Conservation (phyloP, 2,888 invertebrate species). For the Dryadula phaetusa region DNA sequence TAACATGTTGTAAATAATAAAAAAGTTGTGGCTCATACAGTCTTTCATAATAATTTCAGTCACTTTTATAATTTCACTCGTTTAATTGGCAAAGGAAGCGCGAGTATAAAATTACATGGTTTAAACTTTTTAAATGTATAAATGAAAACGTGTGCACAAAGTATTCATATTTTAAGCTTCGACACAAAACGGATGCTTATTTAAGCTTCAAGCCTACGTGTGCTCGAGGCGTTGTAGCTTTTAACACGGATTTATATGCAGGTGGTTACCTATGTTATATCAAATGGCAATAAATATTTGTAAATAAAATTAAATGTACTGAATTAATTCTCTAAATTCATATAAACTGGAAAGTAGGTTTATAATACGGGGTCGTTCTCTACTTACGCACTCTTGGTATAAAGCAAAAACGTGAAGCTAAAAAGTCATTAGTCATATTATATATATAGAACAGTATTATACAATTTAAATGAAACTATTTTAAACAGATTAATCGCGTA, state of each 20-base stretch:
- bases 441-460: too few relatives aligned
- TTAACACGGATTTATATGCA: conserved; percentile 7
- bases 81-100: conserved; percentile 7
- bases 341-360: too few relatives aligned
- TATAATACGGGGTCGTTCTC: too few relatives aligned
- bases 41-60: background rate
- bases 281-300: background rate
- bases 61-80: background rate
- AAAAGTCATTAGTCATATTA: too few relatives aligned
- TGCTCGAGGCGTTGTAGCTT: conserved; percentile 10
- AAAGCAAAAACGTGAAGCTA: too few relatives aligned
- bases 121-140: conserved; percentile 10
- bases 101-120: conserved; percentile 3
- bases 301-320: background rate
- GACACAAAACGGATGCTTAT: background rate
- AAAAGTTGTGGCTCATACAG: background rate
- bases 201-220: conserved; percentile 9
- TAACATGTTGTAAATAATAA: too few relatives aligned
- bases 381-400: too few relatives aligned
- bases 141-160: conserved; percentile 7
- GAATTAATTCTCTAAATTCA: background rate
- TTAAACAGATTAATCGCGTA: too few relatives aligned
- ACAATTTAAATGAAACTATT: too few relatives aligned
- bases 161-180: conserved; percentile 11
- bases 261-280: background rate